These are phyloP conservation scores for Acropora tenuis DNA, from an alignment of 64 coral and sea anemone species.

Conservation along the genomic window DNA sequence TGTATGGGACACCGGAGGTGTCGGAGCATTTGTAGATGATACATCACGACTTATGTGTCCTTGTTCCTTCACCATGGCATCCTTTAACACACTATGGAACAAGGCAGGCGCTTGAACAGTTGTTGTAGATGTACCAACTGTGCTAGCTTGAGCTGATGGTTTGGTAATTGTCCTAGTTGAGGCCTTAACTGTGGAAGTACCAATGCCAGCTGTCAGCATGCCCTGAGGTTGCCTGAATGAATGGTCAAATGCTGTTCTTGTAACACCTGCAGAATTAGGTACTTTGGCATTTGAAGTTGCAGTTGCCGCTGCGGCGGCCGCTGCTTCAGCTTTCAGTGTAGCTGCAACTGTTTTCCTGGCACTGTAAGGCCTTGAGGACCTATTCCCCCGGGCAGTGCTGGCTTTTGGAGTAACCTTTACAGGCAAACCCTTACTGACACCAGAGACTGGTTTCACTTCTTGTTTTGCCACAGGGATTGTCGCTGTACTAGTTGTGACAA, in stretches of 20 bases:
- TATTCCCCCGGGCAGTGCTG: not conserved
- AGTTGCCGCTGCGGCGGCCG: slow-evolving; percentile 19
- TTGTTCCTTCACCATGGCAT: slow-evolving; percentile 10
- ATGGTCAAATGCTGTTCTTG: not conserved
- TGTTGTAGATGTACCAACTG: not conserved
- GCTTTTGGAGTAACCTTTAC: slow-evolving; percentile 14
- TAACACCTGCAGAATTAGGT: not conserved
- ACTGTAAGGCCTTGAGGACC: not conserved
- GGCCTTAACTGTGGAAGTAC: not conserved
- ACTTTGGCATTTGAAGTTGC: slow-evolving; percentile 26
- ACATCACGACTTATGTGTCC: not conserved
- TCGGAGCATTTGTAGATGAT: not conserved
- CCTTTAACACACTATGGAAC: slow-evolving; percentile 38
- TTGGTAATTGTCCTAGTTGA: not conserved
- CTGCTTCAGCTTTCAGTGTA: slow-evolving; percentile 37
- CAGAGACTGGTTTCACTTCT: not conserved
- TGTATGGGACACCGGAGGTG: not conserved
- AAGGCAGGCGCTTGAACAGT: slow-evolving; percentile 38
- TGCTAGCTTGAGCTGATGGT: not conserved
- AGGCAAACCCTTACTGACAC: not conserved
- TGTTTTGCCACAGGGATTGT: not conserved
- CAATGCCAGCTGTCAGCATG: not conserved
- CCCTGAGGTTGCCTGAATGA: not conserved
- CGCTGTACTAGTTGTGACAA: not conserved
- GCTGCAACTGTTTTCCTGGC: slow-evolving; percentile 31